Evolutionary conservation across 2,113 vertebrate genomes (phyloP).

Genomic region (Chionodraco myersi): DNA sequence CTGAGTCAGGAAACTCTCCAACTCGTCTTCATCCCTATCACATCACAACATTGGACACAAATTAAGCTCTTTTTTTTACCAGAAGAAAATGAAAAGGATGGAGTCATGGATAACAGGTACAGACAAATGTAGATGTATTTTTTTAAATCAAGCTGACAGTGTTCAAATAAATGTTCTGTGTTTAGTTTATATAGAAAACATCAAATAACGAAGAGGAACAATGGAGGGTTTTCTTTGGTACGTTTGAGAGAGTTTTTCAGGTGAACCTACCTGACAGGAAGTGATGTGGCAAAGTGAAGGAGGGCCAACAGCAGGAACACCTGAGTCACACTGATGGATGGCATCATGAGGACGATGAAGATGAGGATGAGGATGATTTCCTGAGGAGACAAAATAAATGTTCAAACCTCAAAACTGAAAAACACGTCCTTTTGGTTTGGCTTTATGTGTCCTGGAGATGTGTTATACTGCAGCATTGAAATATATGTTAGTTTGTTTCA

Average conservation of each 20-base stretch:
- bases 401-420: not conserved
- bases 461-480: too few species aligned
- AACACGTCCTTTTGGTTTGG: not conserved
- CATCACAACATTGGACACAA: not conserved
- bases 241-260: not conserved
- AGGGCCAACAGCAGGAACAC: conserved; percentile 71
- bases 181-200: too few species aligned
- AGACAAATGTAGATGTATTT: too few species aligned
- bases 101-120: not conserved
- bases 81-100: not conserved
- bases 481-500: too few species aligned
- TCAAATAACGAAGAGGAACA: too few species aligned
- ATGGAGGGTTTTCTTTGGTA: too few species aligned
- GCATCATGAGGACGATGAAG: conserved; percentile 58
- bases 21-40: conserved; percentile 67
- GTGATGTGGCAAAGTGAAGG: conserved; percentile 64
- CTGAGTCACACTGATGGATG: conserved; percentile 62
- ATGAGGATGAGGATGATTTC: conserved; percentile 55
- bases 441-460: too few species aligned
- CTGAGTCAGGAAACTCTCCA: conserved; percentile 56
- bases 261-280: conserved; percentile 75
- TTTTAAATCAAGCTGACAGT: too few species aligned
- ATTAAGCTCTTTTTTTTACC: not conserved
- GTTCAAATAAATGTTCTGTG: too few species aligned
- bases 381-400: conserved; percentile 43